Evolutionary conservation across 1,140 invertebrate genomes (phyloP).

Genomic region (Proctacanthus coquilletti): DNA sequence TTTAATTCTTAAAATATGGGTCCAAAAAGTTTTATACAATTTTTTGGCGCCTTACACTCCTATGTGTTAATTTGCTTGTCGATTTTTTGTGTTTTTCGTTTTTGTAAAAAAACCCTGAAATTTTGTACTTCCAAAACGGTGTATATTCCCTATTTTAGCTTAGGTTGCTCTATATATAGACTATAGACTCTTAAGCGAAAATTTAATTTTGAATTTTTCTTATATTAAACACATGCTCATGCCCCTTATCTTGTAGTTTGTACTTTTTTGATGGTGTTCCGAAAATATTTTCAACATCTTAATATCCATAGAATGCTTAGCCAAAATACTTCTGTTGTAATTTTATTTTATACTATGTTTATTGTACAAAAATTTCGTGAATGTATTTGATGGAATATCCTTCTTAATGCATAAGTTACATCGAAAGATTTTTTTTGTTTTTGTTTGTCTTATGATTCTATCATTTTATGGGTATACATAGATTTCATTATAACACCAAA

Average conservation of each 20-base stretch:
- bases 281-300: constrained; percentile 2
- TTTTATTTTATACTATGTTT: neutral
- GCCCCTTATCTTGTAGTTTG: constrained; percentile 3
- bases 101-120: constrained; percentile 5
- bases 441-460: neutral
- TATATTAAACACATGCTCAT: too few species aligned
- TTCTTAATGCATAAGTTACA: neutral
- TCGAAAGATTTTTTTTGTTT: neutral
- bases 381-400: neutral
- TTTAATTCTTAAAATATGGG: neutral
- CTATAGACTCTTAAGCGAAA: neutral
- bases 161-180: neutral
- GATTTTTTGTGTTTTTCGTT: neutral
- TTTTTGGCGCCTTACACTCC: neutral
- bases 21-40: neutral
- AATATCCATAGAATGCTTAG: neutral
- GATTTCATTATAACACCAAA: too few species aligned
- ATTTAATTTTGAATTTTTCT: neutral
- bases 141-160: neutral
- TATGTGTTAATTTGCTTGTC: neutral
- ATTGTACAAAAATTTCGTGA: neutral
- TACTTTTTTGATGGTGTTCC: constrained; percentile 3
- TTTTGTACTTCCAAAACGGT: constrained; percentile 5
- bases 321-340: neutral
- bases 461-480: neutral